Evolutionary conservation across 2,113 vertebrate genomes (phyloP).

Genomic region (Acrocephalus kingi): DNA sequence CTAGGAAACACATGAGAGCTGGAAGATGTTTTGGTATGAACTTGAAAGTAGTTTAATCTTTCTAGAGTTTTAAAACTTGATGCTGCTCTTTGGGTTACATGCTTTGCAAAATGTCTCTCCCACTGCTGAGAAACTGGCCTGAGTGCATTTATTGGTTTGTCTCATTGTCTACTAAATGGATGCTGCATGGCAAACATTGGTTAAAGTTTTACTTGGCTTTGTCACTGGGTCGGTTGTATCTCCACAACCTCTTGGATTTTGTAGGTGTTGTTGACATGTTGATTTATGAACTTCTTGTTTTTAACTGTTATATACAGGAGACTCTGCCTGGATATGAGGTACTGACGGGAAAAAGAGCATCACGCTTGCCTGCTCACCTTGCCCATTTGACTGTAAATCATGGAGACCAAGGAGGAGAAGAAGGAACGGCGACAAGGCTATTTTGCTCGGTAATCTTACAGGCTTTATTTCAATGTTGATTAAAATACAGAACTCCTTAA

Average conservation of each 20-base stretch:
- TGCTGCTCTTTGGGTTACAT: not conserved
- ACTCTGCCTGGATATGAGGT: constrained; percentile 65
- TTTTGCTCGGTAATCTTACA: constrained; percentile 78
- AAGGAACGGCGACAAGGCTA: constrained; percentile 82
- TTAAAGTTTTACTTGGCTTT: constrained; percentile 64
- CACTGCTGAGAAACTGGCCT: not conserved
- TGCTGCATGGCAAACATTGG: not conserved
- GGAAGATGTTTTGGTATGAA: not conserved
- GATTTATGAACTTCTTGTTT: constrained; percentile 25
- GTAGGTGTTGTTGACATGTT: not conserved
- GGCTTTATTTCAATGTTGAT: not conserved
- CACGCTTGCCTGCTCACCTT: constrained; percentile 17
- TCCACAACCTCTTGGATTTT: not conserved
- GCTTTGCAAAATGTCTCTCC: not conserved
- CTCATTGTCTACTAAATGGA: not conserved
- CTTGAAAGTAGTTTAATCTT: not conserved
- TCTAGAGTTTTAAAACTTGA: not conserved
- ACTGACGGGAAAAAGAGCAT: constrained; percentile 44
- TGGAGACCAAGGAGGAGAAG: constrained; percentile 84
- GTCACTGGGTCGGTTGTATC: not conserved
- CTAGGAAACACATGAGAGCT: not conserved
- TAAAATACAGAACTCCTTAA: not conserved
- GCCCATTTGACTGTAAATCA: constrained; percentile 28
- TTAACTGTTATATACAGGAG: constrained; percentile 16
- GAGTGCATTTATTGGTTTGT: not conserved